Evolutionary conservation across 1,140 invertebrate genomes (phyloP), one percentile per base, ranked within the genome.

Genomic region (Drosophila tropicalis): DNA sequence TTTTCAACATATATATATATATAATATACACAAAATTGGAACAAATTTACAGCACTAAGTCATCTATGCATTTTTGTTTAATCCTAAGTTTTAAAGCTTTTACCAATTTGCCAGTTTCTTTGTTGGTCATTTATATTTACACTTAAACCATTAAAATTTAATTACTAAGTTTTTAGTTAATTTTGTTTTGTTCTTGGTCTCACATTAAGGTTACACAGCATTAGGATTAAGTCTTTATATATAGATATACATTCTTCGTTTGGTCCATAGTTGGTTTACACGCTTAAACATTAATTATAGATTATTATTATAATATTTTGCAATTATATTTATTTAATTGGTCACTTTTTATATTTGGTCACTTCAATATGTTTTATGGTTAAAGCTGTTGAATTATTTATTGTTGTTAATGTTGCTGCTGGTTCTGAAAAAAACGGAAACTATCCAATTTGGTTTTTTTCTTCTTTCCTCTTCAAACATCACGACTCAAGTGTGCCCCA

Each of bases 11-110:
- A 13, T 39, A 39, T 39, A 13, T 58, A 29, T 12, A 22, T 29
- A 29, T 29, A 29, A 29, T 29, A 61, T 34, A 63, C 22, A n/a
- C 25, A 47, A n/a, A 44, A 72, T 62, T 69, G 60, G 47, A 58
- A 44, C 51, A 67, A 81, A 76, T 71, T 76, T 75, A 87, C 68
- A 75, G 64, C 68, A 79, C n/a, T 72, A 58, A 41, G 54, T 70
- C 61, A 10, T 55, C 13, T 62, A 74, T 64, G 9, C 47, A 13
- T 62, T 77, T 29, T 64, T 64, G 44, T 71, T 67, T 70, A 47
- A 41, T 62, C 66, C 67, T 89, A 87, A 55, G 6, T 75, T 87
- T 87, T 87, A 87, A 87, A 87, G 84, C 84, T 89, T 87, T 87
- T 77, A 87, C 83, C 83, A 87, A 87, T 72, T 64, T 65, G 63